Evolutionary conservation across 2,888 invertebrate genomes (phyloP).

Genomic region (Stenichneumon culpator): DNA sequence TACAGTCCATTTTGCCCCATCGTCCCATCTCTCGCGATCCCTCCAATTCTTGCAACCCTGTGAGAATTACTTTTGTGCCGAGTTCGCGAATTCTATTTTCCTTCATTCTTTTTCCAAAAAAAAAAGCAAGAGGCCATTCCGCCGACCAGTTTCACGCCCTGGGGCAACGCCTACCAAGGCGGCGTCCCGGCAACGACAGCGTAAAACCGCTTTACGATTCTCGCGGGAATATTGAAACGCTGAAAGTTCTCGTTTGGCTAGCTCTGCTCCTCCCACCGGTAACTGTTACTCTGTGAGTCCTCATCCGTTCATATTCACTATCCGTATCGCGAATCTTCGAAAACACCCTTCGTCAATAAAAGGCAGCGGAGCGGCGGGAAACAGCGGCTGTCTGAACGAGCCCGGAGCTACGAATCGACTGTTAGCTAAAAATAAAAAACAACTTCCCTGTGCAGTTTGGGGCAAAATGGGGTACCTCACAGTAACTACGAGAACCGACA

Average conservation of each 20-base stretch:
- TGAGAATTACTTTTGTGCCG: constrained; percentile 36
- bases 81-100: constrained; percentile 22
- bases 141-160: constrained; percentile 39
- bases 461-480: not conserved
- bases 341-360: not conserved
- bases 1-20: not conserved
- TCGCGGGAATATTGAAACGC: constrained; percentile 23
- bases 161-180: constrained; percentile 33
- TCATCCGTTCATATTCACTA: constrained; percentile 21
- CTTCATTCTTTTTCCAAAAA: not conserved
- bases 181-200: constrained; percentile 17
- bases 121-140: constrained; percentile 8
- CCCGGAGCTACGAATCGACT: not conserved
- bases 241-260: constrained; percentile 32
- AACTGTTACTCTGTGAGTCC: constrained; percentile 30
- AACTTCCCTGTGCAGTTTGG: not conserved
- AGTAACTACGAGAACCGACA: not conserved
- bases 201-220: constrained; percentile 54
- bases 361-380: too few relatives aligned
- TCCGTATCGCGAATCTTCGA: constrained; percentile 1
- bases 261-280: not conserved
- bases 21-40: not conserved
- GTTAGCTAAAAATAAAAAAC: not conserved
- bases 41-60: constrained; percentile 11
- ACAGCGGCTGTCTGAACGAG: not conserved